phyloP scores from a whole-genome alignment of 2,113 vertebrate species.

The Sakesphorus luctuosus region DNA sequence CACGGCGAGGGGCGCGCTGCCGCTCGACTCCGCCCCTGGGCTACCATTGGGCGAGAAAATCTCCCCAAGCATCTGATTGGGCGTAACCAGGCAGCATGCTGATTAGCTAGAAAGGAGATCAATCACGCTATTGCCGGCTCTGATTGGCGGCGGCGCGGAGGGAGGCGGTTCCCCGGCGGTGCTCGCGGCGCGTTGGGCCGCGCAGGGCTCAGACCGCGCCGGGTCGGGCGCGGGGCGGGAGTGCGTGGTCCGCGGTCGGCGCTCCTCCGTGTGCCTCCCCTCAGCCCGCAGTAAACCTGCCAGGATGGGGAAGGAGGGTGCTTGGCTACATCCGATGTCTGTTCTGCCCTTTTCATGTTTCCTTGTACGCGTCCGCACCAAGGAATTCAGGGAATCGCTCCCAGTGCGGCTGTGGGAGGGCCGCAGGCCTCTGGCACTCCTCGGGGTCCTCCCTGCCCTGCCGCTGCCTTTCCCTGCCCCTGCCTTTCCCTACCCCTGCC shows the following conservation, averaged over 20 bases:
- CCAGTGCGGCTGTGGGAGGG: neutral
- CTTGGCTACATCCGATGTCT: neutral
- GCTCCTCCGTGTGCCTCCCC: too few species aligned
- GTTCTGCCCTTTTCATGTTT: rapidly evolving
- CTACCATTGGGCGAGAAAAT: constrained; percentile 43
- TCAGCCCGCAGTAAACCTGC: rapidly evolving
- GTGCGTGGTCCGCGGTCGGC: too few species aligned
- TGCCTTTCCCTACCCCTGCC: too few species aligned
- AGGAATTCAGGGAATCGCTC: rapidly evolving
- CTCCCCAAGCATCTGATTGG: neutral
- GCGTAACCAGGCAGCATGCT: rapidly evolving
- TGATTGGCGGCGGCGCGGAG: neutral
- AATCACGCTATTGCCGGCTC: rapidly evolving
- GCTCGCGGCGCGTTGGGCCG: too few species aligned
- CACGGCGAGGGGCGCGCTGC: neutral
- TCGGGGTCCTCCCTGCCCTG: neutral
- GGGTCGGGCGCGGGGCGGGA: too few species aligned
- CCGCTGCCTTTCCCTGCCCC: neutral
- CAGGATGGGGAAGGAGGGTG: too few species aligned
- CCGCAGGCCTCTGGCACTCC: neutral
- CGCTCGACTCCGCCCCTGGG: neutral
- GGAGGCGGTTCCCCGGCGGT: too few species aligned
- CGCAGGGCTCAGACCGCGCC: too few species aligned
- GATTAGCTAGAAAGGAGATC: rapidly evolving
- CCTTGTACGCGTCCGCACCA: rapidly evolving